phyloP scores from a whole-genome alignment of 2,113 vertebrate species.

The Mesocricetus auratus region DNA sequence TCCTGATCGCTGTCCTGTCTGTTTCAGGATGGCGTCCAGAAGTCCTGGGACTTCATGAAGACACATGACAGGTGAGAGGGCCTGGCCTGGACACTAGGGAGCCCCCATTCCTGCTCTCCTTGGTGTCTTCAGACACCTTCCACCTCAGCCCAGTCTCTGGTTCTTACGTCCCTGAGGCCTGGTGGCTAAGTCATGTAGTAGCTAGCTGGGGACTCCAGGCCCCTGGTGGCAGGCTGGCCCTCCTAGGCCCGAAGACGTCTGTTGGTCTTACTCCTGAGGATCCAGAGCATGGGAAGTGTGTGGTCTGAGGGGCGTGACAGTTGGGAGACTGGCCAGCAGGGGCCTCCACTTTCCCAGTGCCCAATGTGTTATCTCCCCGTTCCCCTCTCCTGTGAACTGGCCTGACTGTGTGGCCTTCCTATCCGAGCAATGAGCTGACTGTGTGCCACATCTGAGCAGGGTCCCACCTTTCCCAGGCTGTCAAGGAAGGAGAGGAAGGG shows the following conservation, averaged over 20 bases:
- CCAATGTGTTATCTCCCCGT: background rate
- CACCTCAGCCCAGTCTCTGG: background rate
- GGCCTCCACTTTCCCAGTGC: background rate
- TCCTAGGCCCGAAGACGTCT: background rate
- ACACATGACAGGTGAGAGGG: slow-evolving; percentile 76
- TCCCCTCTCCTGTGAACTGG: background rate
- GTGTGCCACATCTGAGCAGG: background rate
- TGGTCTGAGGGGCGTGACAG: background rate
- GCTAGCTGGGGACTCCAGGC: background rate
- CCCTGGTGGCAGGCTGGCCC: background rate
- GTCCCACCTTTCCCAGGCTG: background rate
- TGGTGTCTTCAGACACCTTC: no score
- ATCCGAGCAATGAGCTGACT: background rate
- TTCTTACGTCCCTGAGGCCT: background rate
- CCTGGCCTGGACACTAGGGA: background rate
- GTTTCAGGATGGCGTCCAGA: slow-evolving; percentile 73
- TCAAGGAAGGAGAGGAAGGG: background rate
- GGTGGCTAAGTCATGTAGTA: background rate
- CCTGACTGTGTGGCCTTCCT: background rate
- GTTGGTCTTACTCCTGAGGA: background rate
- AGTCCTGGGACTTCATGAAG: slow-evolving; percentile 80
- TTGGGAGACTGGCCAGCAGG: background rate
- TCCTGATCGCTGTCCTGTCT: background rate
- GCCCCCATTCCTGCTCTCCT: background rate
- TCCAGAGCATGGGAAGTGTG: accelerated